Conservation (phyloP, 1,140 invertebrate species). For the Drepana arcuata region DNA sequence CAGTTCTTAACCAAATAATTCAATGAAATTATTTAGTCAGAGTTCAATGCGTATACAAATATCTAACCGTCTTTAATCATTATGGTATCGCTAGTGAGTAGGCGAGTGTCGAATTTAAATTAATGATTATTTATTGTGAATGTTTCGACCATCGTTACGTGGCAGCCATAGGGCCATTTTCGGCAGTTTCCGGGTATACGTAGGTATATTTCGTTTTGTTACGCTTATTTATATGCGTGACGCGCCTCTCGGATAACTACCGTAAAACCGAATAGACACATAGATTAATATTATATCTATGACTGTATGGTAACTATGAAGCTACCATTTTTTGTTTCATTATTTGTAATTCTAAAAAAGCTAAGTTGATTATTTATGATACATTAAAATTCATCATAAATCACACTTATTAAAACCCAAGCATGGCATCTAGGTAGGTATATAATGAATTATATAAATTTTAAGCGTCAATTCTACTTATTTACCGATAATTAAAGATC, state of each 20-base stretch:
- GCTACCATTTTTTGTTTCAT: no score
- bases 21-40: not conserved
- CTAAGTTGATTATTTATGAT: no score
- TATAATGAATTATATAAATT: constrained; percentile 4
- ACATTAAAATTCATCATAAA: no score
- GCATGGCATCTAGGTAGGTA: no score
- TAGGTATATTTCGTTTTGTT: constrained; percentile 22
- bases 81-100: constrained; percentile 38
- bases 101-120: constrained; percentile 59
- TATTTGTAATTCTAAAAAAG: no score
- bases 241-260: constrained; percentile 26
- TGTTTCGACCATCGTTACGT: constrained; percentile 42
- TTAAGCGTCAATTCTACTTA: no score
- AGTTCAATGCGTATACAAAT: constrained; percentile 41
- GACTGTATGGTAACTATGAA: no score
- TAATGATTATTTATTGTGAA: constrained; percentile 53
- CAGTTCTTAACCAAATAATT: constrained; percentile 1
- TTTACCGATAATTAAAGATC: no score
- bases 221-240: constrained; percentile 43
- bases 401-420: no score
- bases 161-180: constrained; percentile 40
- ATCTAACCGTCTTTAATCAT: constrained; percentile 45
- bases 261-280: constrained; percentile 20
- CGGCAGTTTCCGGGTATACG: constrained; percentile 54
- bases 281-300: no score